These are phyloP conservation scores for Acanthosepion esculentum DNA, from an alignment of 2,888 invertebrate genomes.

Conservation along the genomic window DNA sequence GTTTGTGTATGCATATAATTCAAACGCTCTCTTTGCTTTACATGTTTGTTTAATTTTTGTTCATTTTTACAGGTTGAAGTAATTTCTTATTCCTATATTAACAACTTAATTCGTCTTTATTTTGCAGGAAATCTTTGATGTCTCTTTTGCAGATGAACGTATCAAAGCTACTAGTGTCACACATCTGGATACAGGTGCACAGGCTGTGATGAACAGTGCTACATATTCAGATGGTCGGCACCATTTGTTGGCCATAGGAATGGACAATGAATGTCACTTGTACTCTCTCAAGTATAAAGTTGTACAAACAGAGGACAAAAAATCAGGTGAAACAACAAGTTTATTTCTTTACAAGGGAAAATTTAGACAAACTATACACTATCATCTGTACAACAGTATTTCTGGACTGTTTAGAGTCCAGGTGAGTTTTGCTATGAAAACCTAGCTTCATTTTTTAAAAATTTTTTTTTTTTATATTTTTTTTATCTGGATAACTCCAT, in stretches of 20 bases:
- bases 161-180: conserved; percentile 91
- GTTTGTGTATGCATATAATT: neutral
- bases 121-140: conserved; percentile 91
- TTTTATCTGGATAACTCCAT: neutral
- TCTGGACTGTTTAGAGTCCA: neutral
- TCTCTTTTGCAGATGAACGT: conserved; percentile 85
- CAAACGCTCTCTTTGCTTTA: neutral
- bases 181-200: conserved; percentile 84
- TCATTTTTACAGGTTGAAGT: no score
- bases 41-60: no score
- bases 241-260: conserved; percentile 89
- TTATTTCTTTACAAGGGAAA: neutral
- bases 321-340: conserved; percentile 50
- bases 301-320: conserved; percentile 58
- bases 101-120: conserved; percentile 50
- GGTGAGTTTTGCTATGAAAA: neutral
- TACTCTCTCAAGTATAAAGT: conserved; percentile 72
- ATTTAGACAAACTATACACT: neutral
- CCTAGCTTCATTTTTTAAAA: neutral
- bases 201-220: conserved; percentile 92
- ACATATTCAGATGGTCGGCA: conserved; percentile 82
- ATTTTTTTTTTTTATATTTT: neutral
- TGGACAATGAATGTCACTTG: conserved; percentile 83
- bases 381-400: neutral
- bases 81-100: neutral